phyloP scores from a whole-genome alignment of 2,113 vertebrate species.

The Carlito syrichta region DNA sequence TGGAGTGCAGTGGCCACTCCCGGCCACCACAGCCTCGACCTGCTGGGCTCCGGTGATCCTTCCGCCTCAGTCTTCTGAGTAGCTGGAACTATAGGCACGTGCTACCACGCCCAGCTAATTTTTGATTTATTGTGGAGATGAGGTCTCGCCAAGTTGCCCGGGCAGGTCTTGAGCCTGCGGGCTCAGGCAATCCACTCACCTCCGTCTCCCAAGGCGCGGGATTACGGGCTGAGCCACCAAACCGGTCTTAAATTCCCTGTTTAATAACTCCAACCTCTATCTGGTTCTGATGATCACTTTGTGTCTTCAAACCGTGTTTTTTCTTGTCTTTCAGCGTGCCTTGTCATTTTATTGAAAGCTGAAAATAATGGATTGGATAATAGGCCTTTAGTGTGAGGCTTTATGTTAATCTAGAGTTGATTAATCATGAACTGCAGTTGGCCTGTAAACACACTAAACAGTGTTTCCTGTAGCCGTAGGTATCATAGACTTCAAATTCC shows the following conservation, averaged over 20 bases:
- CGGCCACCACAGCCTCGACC: no score
- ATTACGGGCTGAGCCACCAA: no score
- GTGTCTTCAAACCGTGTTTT: neutral
- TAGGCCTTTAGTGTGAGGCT: neutral
- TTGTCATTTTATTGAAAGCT: neutral
- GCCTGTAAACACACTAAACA: neutral
- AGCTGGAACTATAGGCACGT: no score
- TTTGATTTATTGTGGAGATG: no score
- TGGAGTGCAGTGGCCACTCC: no score
- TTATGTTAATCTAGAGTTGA: neutral
- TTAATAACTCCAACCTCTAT: neutral
- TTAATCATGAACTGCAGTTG: neutral
- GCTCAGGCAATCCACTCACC: no score
- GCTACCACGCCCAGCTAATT: no score
- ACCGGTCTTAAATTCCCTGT: neutral
- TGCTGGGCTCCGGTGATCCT: no score
- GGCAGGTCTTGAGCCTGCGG: no score
- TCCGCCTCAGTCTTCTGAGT: no score
- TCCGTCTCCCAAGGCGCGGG: no score
- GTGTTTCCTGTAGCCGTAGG: neutral
- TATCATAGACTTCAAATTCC: neutral
- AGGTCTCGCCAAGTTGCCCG: no score
- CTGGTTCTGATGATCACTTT: neutral
- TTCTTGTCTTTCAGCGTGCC: neutral
- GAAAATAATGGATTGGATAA: neutral